Conservation (phyloP, 1,140 invertebrate species). For the Orchesella cincta region DNA sequence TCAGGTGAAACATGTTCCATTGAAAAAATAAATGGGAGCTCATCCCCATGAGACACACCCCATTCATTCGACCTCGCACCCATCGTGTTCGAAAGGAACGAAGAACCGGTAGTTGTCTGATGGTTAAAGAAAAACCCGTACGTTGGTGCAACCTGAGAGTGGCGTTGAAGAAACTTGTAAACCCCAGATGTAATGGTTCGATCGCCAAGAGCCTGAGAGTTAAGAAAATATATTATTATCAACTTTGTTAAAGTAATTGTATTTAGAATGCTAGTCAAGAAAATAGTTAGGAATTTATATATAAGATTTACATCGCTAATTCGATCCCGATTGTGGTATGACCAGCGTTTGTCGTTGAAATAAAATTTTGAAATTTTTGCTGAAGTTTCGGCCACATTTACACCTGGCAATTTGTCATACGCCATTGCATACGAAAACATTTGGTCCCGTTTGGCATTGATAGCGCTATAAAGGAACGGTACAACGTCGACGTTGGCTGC, state of each 20-base stretch:
- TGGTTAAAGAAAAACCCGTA: background rate
- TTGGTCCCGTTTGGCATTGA: background rate
- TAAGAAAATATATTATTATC: background rate
- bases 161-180: background rate
- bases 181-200: background rate
- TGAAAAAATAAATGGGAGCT: background rate
- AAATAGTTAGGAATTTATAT: background rate
- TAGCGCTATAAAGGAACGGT: background rate
- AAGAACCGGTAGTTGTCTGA: background rate
- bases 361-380: constrained; percentile 16
- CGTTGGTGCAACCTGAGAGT: background rate
- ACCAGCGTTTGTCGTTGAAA: constrained; percentile 5
- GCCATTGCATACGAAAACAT: background rate
- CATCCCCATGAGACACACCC: constrained; percentile 15
- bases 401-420: background rate
- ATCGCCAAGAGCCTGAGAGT: constrained; percentile 4
- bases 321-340: background rate
- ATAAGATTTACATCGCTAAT: constrained; percentile 4
- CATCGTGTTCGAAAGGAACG: background rate
- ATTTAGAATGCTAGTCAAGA: background rate
- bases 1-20: background rate
- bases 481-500: background rate
- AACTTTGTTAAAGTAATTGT: background rate
- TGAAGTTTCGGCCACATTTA: background rate
- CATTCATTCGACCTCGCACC: background rate